Conservation (phyloP, 2,888 invertebrate species). For the Tetrapedia diversipes region DNA sequence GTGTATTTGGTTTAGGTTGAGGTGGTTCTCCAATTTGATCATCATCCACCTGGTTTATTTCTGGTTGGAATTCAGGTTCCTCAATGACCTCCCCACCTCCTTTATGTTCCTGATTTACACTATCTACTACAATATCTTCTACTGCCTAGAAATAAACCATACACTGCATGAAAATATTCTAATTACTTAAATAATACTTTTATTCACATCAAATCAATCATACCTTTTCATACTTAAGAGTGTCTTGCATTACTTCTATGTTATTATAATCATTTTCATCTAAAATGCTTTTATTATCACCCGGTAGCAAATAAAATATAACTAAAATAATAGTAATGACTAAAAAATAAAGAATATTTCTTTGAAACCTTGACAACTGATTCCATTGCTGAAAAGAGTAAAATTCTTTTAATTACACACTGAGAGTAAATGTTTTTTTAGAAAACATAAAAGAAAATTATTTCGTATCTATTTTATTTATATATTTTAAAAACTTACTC, state of each 20-base stretch:
- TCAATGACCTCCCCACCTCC: slow-evolving; percentile 82
- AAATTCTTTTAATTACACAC: slow-evolving; percentile 3
- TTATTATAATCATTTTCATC: slow-evolving; percentile 77
- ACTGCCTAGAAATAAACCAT: slow-evolving; percentile 65
- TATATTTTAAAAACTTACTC: slow-evolving; percentile 74
- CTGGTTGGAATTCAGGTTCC: slow-evolving; percentile 82
- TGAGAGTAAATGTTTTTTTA: neutral
- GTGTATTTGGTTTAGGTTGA: slow-evolving; percentile 75
- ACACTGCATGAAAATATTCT: neutral
- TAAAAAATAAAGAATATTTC: slow-evolving; percentile 89
- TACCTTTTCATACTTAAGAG: slow-evolving; percentile 73
- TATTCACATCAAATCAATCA: neutral
- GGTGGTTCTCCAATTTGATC: slow-evolving; percentile 81
- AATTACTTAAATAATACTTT: neutral
- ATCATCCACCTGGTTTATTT: slow-evolving; percentile 78
- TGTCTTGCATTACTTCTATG: slow-evolving; percentile 69
- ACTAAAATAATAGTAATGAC: slow-evolving; percentile 85
- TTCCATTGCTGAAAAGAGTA: slow-evolving; percentile 91
- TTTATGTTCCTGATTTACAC: slow-evolving; percentile 75
- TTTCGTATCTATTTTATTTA: too few species aligned
- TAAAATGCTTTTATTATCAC: slow-evolving; percentile 78
- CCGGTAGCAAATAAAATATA: slow-evolving; percentile 86
- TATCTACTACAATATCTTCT: slow-evolving; percentile 78
- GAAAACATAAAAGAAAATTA: neutral
- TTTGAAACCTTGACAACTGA: slow-evolving; percentile 91